These are phyloP conservation scores for Chelonoidis abingdonii DNA, from an alignment of 2,113 vertebrate genomes.

Conservation along the genomic window DNA sequence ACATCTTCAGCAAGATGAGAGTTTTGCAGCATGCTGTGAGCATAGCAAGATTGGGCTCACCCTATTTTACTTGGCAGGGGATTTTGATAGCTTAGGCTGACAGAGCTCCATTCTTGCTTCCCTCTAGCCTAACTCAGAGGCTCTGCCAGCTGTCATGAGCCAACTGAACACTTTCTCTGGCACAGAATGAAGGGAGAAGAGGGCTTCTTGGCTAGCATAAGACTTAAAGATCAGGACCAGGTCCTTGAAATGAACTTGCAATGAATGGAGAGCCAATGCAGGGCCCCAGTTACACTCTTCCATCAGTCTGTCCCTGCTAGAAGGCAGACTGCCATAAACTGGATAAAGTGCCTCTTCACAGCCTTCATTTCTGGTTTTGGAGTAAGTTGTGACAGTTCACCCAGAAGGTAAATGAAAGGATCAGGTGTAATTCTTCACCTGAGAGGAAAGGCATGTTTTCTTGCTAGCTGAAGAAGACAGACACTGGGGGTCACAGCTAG, in stretches of 20 bases:
- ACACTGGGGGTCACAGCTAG: too few species aligned
- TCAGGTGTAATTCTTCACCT: not conserved
- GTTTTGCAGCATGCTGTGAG: not conserved
- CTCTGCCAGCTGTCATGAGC: not conserved
- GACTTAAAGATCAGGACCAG: not conserved
- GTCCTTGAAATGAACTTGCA: not conserved
- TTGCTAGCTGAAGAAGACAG: too few species aligned
- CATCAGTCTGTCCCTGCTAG: not conserved
- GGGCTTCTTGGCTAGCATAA: not conserved
- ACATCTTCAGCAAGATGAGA: not conserved
- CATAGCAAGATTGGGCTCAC: not conserved
- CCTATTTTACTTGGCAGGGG: not conserved
- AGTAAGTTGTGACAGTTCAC: not conserved
- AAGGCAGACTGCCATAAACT: not conserved
- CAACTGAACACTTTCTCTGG: not conserved
- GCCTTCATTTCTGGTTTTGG: not conserved
- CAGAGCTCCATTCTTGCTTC: not conserved
- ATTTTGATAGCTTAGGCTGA: not conserved
- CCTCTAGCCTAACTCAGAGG: not conserved
- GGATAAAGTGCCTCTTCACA: not conserved
- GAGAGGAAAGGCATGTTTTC: not conserved
- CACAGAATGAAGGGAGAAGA: not conserved
- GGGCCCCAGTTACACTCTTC: not conserved
- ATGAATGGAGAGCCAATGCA: not conserved
- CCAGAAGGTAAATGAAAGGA: not conserved